Conservation (phyloP, 2,113 vertebrate species). For the Aramus guarauna region DNA sequence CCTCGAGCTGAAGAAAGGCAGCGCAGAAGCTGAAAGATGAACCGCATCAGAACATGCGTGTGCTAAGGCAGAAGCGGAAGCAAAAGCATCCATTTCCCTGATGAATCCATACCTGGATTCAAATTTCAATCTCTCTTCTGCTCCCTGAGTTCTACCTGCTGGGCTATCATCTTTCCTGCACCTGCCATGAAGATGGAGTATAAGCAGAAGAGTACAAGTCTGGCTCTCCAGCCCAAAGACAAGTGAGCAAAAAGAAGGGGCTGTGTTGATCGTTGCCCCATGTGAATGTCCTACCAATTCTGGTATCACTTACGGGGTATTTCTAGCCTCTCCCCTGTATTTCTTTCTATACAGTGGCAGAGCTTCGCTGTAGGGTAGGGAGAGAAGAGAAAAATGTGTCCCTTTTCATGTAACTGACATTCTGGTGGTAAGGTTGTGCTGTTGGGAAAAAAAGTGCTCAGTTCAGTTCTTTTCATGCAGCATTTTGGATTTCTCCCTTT, state of each 20-base stretch:
- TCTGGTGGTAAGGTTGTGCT: not conserved
- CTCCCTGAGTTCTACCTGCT: not conserved
- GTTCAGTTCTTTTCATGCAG: not conserved
- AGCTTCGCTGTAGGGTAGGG: not conserved
- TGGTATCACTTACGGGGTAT: not conserved
- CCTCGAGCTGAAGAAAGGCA: not conserved
- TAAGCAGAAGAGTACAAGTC: not conserved
- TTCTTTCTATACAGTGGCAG: not conserved
- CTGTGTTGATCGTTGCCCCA: not conserved
- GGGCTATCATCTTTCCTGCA: not conserved
- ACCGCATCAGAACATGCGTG: accelerated
- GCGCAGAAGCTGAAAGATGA: not conserved
- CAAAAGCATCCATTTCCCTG: not conserved
- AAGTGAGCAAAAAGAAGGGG: not conserved
- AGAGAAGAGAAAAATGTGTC: not conserved
- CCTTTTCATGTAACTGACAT: not conserved
- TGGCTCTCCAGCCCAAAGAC: not conserved
- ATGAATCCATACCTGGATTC: not conserved
- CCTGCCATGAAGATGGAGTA: not conserved
- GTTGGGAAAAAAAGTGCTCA: not conserved
- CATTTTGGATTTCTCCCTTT: not conserved
- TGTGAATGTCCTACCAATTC: not conserved
- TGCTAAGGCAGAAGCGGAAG: not conserved
- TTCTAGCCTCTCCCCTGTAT: not conserved
- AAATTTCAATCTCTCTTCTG: not conserved